Conservation (phyloP, 2,113 vertebrate species). For the Isichthys henryi region DNA sequence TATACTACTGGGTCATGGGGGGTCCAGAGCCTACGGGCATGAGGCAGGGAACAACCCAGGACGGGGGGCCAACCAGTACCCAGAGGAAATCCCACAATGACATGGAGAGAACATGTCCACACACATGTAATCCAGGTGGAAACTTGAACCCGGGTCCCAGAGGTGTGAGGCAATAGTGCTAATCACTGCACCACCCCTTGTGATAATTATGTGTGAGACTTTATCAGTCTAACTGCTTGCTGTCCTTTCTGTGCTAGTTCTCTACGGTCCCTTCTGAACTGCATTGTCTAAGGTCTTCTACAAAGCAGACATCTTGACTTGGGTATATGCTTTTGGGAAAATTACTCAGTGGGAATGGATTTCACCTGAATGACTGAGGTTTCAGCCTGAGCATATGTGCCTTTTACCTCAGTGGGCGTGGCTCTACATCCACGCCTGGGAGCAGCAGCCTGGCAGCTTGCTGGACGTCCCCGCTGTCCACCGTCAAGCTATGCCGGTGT, state of each 20-base stretch:
- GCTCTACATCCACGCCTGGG: conserved; percentile 22
- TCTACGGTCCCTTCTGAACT: not conserved
- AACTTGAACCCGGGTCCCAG: no score
- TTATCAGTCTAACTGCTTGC: not conserved
- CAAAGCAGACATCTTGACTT: not conserved
- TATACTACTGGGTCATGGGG: no score
- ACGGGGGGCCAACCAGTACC: no score
- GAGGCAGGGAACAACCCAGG: no score
- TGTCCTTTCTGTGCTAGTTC: not conserved
- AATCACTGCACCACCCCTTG: not conserved
- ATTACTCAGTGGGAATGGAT: not conserved
- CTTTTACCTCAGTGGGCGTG: conserved; percentile 24
- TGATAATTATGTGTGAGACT: not conserved
- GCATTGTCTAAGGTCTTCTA: not conserved
- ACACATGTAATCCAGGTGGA: no score
- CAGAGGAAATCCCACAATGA: no score
- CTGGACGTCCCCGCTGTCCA: conserved; percentile 27
- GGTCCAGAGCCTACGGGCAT: no score
- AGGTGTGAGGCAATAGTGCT: no score
- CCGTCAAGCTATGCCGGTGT: conserved; percentile 21
- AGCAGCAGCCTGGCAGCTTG: conserved; percentile 29
- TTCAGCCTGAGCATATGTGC: not conserved
- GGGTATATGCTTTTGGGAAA: not conserved
- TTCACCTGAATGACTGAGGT: not conserved
- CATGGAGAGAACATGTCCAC: no score